Evolutionary conservation across 2,113 vertebrate species (phyloP), one percentile per base, ranked within the genome.

Genomic region (Columbina picui): DNA sequence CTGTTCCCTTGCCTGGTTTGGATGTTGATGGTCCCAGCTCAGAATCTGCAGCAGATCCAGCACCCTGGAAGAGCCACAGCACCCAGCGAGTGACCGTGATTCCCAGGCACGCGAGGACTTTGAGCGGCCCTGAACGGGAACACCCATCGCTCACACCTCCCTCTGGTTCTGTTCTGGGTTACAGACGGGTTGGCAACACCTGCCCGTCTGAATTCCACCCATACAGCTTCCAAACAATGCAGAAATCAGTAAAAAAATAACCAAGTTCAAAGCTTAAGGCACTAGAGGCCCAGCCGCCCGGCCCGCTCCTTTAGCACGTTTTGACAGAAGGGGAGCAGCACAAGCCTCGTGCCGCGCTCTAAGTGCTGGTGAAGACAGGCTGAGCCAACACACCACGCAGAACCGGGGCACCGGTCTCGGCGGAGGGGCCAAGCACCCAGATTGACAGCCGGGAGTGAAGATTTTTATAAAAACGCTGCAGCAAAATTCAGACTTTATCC

Each of bases 1-100:
- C 49, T 9, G 25, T 23, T 87, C 8, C 82, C 49, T 30, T 59
- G 6, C 14, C 41, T 78, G 36, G 53, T 12, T 65, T 83, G 80
- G 76, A 43, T 21, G 43, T 5, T 27, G 70, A 14, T 0, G 50
- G 50, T 26, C 50, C 50, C 50, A 26, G n/a, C 64, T 26, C 36
- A 52, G 87, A 20, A 43, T 19, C 41, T 14, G 4, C 57, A 38
- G 53, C 19, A 32, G 36, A 7, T 20, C 5, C 55, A 74, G 83
- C 39, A 26, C 71, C 19, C 73, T 57, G 79, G 53, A 18, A 71
- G 16, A 87, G 78, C 41, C 75, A 30, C 56, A 53, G 45, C 9
- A 38, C 52, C 36, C 3, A 1, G 1, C 22, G 3, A 43, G 52
- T 0, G 36, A 32, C 21, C 2, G 6, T 2, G 45, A 70, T 14